Evolutionary conservation across 2,888 invertebrate species (phyloP).

Genomic region (Elysia crispata): DNA sequence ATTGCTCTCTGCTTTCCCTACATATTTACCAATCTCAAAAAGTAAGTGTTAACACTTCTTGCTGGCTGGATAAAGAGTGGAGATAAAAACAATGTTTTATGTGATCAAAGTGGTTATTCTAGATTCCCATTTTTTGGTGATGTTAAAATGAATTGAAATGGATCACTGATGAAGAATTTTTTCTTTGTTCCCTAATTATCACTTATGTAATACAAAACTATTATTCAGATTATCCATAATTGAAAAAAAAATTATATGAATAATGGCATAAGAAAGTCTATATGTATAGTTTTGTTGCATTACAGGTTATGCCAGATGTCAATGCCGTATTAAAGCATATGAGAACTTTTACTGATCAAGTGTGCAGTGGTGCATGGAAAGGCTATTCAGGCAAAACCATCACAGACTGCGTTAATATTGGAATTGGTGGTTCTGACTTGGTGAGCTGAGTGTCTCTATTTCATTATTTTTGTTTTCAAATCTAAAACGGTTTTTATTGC

Average conservation of each 20-base stretch:
- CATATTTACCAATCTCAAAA: too few species aligned
- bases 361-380: constrained; percentile 82
- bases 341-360: constrained; percentile 91
- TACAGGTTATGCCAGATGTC: constrained; percentile 88
- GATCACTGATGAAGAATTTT: not conserved
- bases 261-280: too few species aligned
- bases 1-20: too few species aligned
- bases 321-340: constrained; percentile 94
- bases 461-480: not conserved
- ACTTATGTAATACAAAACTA: too few species aligned
- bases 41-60: too few species aligned
- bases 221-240: too few species aligned
- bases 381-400: constrained; percentile 94
- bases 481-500: not conserved
- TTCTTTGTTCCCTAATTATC: too few species aligned
- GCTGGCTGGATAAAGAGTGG: too few species aligned
- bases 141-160: not conserved
- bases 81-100: too few species aligned
- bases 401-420: constrained; percentile 98
- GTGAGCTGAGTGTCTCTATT: constrained; percentile 76
- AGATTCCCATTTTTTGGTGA: not conserved
- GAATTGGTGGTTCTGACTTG: constrained; percentile 99
- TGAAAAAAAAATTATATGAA: too few species aligned
- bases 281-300: not conserved
- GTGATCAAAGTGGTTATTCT: too few species aligned